Conservation (phyloP, 2,888 invertebrate species). For the Heliconius ismenius region DNA sequence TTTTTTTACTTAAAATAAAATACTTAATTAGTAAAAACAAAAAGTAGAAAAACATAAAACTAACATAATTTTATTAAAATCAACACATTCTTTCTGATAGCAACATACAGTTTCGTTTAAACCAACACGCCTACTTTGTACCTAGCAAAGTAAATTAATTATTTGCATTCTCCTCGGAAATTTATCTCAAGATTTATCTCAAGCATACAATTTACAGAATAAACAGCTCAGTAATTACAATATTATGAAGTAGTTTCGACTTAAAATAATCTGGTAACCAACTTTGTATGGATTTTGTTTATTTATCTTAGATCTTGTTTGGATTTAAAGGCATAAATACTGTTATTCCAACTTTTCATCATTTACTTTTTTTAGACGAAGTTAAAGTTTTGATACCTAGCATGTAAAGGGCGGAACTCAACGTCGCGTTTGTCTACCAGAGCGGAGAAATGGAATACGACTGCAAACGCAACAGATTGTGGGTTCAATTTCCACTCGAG, state of each 20-base stretch:
- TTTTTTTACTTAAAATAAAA: no score
- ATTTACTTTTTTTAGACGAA: background rate
- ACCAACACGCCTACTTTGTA: slow-evolving; percentile 10
- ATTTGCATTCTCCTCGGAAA: slow-evolving; percentile 21
- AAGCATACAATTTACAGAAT: slow-evolving; percentile 33
- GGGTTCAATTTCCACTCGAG: no score
- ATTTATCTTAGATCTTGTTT: slow-evolving; percentile 65
- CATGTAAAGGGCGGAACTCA: background rate
- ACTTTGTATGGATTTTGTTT: slow-evolving; percentile 66
- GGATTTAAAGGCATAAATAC: slow-evolving; percentile 31
- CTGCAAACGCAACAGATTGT: no score
- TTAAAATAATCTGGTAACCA: slow-evolving; percentile 52
- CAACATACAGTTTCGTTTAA: slow-evolving; percentile 1
- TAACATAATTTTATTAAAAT: background rate
- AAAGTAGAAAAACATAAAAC: background rate
- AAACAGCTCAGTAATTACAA: slow-evolving; percentile 45
- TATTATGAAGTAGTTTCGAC: slow-evolving; percentile 47
- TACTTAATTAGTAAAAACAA: no score
- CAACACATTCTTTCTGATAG: background rate
- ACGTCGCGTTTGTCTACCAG: background rate
- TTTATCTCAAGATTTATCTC: slow-evolving; percentile 35
- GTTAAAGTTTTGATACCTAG: background rate
- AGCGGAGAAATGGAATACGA: no score
- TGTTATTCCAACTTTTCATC: background rate
- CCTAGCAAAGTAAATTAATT: slow-evolving; percentile 23